Conservation (phyloP, 1,140 invertebrate genomes). For the Adoxophyes honmai region DNA sequence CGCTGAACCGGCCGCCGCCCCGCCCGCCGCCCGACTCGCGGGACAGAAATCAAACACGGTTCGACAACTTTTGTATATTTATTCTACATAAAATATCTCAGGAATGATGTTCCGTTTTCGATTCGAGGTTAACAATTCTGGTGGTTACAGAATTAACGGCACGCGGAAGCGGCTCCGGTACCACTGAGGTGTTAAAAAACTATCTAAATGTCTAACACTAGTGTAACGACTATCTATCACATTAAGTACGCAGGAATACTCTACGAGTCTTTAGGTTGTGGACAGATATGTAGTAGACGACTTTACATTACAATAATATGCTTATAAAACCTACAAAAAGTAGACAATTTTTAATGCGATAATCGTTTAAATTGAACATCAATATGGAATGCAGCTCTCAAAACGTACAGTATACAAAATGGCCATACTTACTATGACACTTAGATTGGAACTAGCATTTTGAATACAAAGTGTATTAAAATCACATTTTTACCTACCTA, state of each 20-base stretch:
- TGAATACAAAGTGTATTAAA: too few relatives aligned
- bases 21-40: neutral
- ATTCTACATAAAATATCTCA: slow-evolving; percentile 18
- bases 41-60: slow-evolving; percentile 28
- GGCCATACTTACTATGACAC: too few relatives aligned
- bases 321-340: neutral
- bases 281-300: neutral
- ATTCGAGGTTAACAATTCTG: too few relatives aligned
- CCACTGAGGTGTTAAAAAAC: too few relatives aligned
- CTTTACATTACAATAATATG: slow-evolving; percentile 8
- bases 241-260: neutral
- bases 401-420: too few relatives aligned
- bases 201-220: neutral
- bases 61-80: slow-evolving; percentile 26
- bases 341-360: too few relatives aligned
- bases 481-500: too few relatives aligned
- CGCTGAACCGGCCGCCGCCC: neutral
- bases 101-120: neutral
- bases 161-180: too few relatives aligned
- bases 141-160: too few relatives aligned
- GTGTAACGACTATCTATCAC: neutral
- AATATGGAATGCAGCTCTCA: too few relatives aligned
- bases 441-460: too few relatives aligned
- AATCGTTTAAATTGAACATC: too few relatives aligned
- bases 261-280: neutral